A percentile compares a stretch with the other conserved stretches of the same genome.
Conservation (phyloP, 2,888 invertebrate genomes). For the Phyto melanocephala region DNA sequence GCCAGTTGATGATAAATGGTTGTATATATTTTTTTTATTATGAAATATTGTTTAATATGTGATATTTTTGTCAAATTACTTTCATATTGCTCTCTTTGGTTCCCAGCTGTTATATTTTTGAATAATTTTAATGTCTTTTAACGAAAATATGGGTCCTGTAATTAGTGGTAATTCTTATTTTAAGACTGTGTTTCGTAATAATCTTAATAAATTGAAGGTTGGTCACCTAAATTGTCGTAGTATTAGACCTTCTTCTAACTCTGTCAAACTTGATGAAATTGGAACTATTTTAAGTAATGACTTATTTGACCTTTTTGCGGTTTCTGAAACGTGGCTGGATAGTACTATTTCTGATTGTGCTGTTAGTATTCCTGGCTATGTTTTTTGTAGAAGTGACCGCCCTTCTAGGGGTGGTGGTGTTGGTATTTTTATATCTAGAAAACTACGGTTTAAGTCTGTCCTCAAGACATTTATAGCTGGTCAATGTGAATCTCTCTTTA, state of each 20-base stretch:
- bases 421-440: neutral
- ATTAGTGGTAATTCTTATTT: too few relatives aligned
- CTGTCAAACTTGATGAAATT: slow-evolving; percentile 4
- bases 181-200: too few relatives aligned
- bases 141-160: too few relatives aligned
- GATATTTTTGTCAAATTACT: too few relatives aligned
- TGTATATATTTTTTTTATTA: too few relatives aligned
- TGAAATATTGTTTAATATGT: too few relatives aligned
- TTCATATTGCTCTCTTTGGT: too few relatives aligned
- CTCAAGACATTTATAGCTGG: neutral
- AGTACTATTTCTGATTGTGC: neutral
- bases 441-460: neutral
- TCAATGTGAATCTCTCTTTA: slow-evolving; percentile 20
- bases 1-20: too few relatives aligned
- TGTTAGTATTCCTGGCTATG: neutral
- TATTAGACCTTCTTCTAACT: neutral
- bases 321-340: slow-evolving; percentile 12
- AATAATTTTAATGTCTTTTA: too few relatives aligned
- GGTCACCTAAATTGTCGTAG: too few relatives aligned
- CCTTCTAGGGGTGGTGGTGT: neutral
- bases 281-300: neutral
- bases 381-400: neutral
- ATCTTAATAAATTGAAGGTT: too few relatives aligned
- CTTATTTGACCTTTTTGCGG: neutral
- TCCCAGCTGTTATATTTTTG: too few relatives aligned